Evolutionary conservation across 2,888 invertebrate genomes (phyloP).

Genomic region (Xestia c-nigrum): DNA sequence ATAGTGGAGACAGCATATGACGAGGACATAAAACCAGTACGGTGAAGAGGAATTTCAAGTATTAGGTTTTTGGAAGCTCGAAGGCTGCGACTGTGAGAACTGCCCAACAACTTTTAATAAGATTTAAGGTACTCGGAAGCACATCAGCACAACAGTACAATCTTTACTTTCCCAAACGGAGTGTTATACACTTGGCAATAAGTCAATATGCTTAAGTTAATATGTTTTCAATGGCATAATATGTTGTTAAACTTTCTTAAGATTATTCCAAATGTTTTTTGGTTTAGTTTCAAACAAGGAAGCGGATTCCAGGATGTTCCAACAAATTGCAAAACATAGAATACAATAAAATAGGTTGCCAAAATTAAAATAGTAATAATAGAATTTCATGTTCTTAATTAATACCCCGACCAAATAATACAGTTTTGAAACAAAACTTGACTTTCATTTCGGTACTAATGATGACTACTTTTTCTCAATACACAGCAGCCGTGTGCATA

Average conservation of each 20-base stretch:
- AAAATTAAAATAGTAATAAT: neutral
- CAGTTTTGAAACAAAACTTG: neutral
- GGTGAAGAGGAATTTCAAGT: too few relatives aligned
- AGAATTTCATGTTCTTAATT: neutral
- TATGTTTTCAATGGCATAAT: neutral
- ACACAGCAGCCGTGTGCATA: slow-evolving; percentile 5
- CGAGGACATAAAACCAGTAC: too few relatives aligned
- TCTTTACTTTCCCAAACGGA: neutral
- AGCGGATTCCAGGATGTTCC: neutral
- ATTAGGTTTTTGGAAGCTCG: too few relatives aligned
- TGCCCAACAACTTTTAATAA: too few relatives aligned
- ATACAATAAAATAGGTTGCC: neutral
- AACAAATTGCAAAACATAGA: neutral
- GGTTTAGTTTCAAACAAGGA: neutral
- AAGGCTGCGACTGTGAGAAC: too few relatives aligned
- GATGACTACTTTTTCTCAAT: neutral
- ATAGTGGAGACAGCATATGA: too few relatives aligned
- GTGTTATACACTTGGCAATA: neutral
- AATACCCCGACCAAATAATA: slow-evolving; percentile 6
- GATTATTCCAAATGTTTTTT: neutral
- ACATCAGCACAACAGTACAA: too few relatives aligned
- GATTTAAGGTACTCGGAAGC: too few relatives aligned
- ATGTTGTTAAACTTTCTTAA: neutral
- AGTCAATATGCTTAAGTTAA: neutral
- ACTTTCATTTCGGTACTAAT: neutral